Base-by-base conservation (phyloP, 2,888 invertebrate species). In the Orthosia incerta region DNA sequence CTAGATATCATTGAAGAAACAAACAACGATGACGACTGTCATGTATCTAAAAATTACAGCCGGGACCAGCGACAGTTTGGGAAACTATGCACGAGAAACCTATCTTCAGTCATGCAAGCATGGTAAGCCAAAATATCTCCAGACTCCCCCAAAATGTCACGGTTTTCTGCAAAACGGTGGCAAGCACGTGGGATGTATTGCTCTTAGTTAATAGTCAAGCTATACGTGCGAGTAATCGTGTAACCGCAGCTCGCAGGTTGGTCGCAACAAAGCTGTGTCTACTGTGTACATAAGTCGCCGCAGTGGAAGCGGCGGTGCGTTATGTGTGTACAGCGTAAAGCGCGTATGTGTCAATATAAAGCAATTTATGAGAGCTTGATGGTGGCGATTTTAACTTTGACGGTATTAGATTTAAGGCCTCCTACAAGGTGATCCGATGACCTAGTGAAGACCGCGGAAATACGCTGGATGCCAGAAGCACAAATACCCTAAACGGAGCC, bases 241-340 rank as follows among this genome's bases (percentile, higher is more conserved):
- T 79, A 61, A 79, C 72, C 72, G 55, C 64, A 64, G 64, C 50
- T 23, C 72, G 46, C 64, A 64, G 64, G 55, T n/a, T 15, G 55
- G 45, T 46, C 13, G 46, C 55, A 26, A 71, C 72, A 60, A 76
- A 79, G 72, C 79, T 65, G 50, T 31, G 39, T 18, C 56, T 60
- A 77, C 48, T 20, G 18, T 62, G 39, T 57, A 69, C 62, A 63
- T 45, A 64, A 45, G 63, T 59, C 16, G 26, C 39, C 13, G 20
- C 46, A 59, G 9, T 50, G 23, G 46, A 53, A 20, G 18, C 23
- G 18, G 18, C 23, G 18, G 3, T 23, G 13, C 31, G 59, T 48
- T 45, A 20, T 45, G 45, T n/a, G 3, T 26, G 46, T 56, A 20
- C 48, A 55, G 50, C 45, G 23, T 62, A n/a, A 68, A 18, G 18